Base-by-base conservation (phyloP, 2,888 invertebrate species). In the Steinernema scapterisci region DNA sequence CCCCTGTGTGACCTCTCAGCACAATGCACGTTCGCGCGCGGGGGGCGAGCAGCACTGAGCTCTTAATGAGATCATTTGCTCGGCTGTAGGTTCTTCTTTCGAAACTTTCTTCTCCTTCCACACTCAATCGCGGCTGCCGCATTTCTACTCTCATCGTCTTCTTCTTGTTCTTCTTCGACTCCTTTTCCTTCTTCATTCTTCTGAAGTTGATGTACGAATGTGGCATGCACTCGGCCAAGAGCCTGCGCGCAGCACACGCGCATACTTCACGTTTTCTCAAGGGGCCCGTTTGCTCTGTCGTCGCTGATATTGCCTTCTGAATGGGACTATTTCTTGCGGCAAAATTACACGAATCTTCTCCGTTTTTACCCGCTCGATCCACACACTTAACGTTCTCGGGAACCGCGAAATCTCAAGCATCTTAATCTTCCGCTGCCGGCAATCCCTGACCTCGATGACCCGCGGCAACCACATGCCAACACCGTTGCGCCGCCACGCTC, bases 251-350 rank as follows among this genome's bases (percentile, higher is more conserved):
- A n/a, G n/a, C n/a, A n/a, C n/a, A 31, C 13, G n/a, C 51, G 71
- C 71, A 13, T 43, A 23, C 38, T 38, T 38, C 48, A 46, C 43
- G 38, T 25, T 52, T 27, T 16, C 51, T 71, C 71, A 48, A 48
- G 44, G 46, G 46, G 56, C 73, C 46, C 56, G 73, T 73, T 38
- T 73, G 52, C 73, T 45, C 31, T 73, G 56, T 54, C 45, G 73
- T 73, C 52, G 45, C 73, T 52, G 45, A 54, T 54, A 45, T 31
- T 73, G 63, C 48, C 6, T 73, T 52, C 16, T 48, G 25, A 71
- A 48, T 45, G 71, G 27, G 25, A 70, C 74, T 70, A 70, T 70
- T 13, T 70, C 70, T 70, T 51, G 46, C 38, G 43, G 21, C 48
- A 51, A 51, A 25, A 70, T 51, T 51, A 16, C 31, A 73, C 16